These are phyloP conservation scores for Thamnaconus septentrionalis DNA, from an alignment of 2,113 vertebrate species.

Conservation along the genomic window DNA sequence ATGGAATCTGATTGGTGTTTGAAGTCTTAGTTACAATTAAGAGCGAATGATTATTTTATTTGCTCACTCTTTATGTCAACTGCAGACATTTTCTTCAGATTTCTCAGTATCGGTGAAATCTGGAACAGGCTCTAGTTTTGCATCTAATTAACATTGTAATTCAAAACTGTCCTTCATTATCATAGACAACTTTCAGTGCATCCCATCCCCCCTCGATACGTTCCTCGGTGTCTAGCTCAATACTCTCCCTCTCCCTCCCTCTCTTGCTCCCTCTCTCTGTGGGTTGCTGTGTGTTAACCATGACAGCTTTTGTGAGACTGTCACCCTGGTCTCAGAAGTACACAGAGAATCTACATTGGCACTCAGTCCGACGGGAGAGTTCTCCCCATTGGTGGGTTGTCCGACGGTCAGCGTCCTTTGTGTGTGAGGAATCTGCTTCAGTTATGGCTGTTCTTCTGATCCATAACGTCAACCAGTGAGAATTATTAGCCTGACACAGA, in stretches of 20 bases:
- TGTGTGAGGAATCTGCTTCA: slow-evolving; percentile 74
- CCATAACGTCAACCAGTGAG: slow-evolving; percentile 56
- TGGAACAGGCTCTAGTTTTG: slow-evolving; percentile 21
- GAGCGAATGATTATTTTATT: no score
- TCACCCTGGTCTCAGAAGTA: slow-evolving; percentile 71
- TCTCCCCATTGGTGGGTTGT: slow-evolving; percentile 64
- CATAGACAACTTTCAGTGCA: slow-evolving; percentile 20
- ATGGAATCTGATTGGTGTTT: slow-evolving; percentile 23
- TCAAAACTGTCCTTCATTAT: slow-evolving; percentile 44
- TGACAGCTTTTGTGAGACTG: slow-evolving; percentile 73
- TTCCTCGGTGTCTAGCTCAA: no score
- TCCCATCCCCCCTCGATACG: no score
- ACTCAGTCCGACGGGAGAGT: slow-evolving; percentile 72
- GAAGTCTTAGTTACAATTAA: no score
- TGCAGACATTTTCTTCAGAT: background rate
- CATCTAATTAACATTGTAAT: slow-evolving; percentile 36
- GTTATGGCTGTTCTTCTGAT: slow-evolving; percentile 64
- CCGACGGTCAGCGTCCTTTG: slow-evolving; percentile 66
- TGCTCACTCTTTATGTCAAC: no score
- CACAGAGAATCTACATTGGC: slow-evolving; percentile 72
- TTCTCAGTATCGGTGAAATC: slow-evolving; percentile 1
- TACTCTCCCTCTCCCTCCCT: slow-evolving; percentile 48
- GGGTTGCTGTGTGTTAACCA: slow-evolving; percentile 68
- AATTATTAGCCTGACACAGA: slow-evolving; percentile 24
- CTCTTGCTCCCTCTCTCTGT: slow-evolving; percentile 48